Evolutionary conservation across 2,113 vertebrate genomes (phyloP).

Genomic region (Vulpes ferrilata): DNA sequence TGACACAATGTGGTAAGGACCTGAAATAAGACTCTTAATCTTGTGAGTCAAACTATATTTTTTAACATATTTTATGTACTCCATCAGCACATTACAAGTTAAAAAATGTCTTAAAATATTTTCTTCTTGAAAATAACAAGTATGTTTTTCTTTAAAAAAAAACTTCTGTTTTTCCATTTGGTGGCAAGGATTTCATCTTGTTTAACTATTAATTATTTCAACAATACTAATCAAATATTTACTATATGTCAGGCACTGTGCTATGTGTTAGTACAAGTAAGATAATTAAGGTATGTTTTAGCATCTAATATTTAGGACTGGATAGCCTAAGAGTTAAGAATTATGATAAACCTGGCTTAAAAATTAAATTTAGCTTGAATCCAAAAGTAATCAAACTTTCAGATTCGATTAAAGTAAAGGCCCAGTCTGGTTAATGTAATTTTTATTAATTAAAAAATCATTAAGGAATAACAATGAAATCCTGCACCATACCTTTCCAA

Average conservation of each 20-base stretch:
- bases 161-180: background rate
- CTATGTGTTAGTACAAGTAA: background rate
- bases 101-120: conserved; percentile 18
- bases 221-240: background rate
- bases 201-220: conserved; percentile 27
- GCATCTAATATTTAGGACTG: conserved; percentile 62
- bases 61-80: background rate
- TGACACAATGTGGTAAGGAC: background rate
- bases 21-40: background rate
- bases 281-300: background rate
- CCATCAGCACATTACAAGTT: background rate
- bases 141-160: conserved; percentile 40
- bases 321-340: conserved; percentile 66
- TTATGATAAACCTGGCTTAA: conserved; percentile 68
- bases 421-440: conserved; percentile 79
- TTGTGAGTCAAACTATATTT: background rate
- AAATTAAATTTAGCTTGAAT: conserved; percentile 80
- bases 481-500: conserved; percentile 63
- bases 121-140: background rate
- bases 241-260: background rate
- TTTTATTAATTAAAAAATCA: conserved; percentile 87
- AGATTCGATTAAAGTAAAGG: conserved; percentile 68
- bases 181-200: background rate
- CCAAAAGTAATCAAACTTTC: conserved; percentile 81
- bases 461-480: conserved; percentile 79